Conservation (phyloP, 2,797 vertebrate genomes). For the Coendou prehensilis region DNA sequence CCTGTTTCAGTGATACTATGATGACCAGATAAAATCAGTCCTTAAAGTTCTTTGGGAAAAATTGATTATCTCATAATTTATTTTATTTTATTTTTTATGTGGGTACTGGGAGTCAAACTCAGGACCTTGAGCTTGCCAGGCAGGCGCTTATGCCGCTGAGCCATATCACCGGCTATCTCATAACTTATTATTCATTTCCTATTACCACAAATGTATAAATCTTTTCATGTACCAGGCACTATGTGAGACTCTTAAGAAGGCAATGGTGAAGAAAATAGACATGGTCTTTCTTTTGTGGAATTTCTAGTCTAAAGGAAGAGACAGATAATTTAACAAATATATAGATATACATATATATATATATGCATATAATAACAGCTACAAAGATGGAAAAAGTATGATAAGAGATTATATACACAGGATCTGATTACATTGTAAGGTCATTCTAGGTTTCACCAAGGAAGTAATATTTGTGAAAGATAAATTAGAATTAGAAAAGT, state of each 20-base stretch:
- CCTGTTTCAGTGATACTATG: not conserved
- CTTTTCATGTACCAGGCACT: not conserved
- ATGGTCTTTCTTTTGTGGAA: not conserved
- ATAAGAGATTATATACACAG: not conserved
- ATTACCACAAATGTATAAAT: not conserved
- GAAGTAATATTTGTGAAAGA: constrained; percentile 20
- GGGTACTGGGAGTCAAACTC: no score
- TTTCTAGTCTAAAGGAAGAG: not conserved
- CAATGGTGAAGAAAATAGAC: not conserved
- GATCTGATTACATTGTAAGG: not conserved
- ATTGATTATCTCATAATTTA: not conserved
- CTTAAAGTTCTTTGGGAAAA: not conserved
- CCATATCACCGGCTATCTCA: not conserved
- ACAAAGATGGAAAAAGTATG: not conserved
- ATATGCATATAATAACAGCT: not conserved
- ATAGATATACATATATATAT: no score
- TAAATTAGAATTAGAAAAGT: not conserved
- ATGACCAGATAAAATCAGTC: not conserved
- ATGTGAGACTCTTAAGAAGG: not conserved
- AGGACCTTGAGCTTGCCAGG: no score
- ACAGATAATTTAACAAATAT: not conserved
- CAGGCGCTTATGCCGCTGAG: no score
- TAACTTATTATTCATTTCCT: constrained; percentile 27
- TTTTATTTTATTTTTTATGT: no score
- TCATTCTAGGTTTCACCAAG: not conserved